phyloP scores from a whole-genome alignment of 2,113 vertebrate genomes.

The Numenius arquata region DNA sequence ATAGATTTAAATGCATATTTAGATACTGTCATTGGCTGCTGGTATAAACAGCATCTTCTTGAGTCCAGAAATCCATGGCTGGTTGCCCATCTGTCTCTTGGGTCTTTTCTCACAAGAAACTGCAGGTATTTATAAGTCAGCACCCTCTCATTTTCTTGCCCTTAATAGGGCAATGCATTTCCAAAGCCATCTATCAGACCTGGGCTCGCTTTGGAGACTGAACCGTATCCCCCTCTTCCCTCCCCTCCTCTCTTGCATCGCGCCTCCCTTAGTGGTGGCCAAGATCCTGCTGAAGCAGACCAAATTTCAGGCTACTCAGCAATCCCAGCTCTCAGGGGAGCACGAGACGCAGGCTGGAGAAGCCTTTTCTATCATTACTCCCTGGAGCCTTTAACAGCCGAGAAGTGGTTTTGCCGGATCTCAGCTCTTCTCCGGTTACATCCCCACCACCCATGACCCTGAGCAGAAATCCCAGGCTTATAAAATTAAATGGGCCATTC shows the following conservation, averaged over 20 bases:
- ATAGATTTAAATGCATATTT: background rate
- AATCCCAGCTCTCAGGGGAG: background rate
- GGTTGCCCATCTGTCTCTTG: background rate
- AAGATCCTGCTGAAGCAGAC: background rate
- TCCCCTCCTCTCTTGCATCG: background rate
- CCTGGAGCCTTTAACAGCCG: background rate
- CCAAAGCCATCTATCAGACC: background rate
- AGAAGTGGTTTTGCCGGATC: background rate
- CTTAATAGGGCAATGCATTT: background rate
- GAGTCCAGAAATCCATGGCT: background rate
- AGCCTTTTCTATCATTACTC: background rate
- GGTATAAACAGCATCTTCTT: background rate
- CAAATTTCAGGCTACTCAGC: background rate
- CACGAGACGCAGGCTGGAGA: fast-evolving
- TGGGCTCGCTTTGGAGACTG: background rate
- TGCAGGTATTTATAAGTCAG: background rate
- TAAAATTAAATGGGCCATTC: background rate
- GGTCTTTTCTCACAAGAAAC: background rate
- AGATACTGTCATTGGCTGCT: background rate
- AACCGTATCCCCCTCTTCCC: background rate
- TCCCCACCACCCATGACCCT: background rate
- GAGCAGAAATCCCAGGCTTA: slow-evolving; percentile 8
- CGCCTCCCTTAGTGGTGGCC: background rate
- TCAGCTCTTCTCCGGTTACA: background rate
- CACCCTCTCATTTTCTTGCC: background rate